phyloP scores from a whole-genome alignment of 2,113 vertebrate species.

The Dipodomys stephensi region DNA sequence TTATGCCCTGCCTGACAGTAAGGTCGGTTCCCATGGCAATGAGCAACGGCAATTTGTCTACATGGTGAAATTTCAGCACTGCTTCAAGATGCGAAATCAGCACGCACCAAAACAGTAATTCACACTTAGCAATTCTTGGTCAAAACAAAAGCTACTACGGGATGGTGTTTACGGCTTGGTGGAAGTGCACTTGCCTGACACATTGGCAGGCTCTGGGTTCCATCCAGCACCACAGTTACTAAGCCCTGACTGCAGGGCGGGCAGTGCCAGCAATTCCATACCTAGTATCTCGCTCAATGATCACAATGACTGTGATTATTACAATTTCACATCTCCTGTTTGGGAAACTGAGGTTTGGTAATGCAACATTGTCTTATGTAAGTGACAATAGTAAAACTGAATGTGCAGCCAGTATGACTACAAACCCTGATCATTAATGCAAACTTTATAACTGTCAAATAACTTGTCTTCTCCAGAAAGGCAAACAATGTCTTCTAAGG shows the following conservation, averaged over 20 bases:
- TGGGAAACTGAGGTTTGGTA: background rate
- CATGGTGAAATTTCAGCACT: background rate
- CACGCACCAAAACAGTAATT: background rate
- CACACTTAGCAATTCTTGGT: background rate
- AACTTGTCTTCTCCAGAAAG: background rate
- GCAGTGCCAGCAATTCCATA: background rate
- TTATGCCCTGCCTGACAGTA: background rate
- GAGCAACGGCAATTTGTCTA: background rate
- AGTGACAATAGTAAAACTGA: background rate
- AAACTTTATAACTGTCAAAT: background rate
- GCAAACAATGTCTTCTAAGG: background rate
- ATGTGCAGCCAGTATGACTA: no score
- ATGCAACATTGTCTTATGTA: background rate
- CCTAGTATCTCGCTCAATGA: background rate
- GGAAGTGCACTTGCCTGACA: no score
- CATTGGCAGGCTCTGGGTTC: background rate
- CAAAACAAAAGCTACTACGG: background rate
- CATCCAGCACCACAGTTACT: background rate
- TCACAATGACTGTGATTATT: background rate
- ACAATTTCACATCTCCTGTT: background rate
- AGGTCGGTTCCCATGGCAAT: slow-evolving; percentile 26
- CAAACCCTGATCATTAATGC: background rate
- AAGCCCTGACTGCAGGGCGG: background rate
- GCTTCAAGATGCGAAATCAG: background rate
- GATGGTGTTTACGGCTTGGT: background rate